Percentiles rank a stretch among this genome's conserved stretches.
These are phyloP conservation scores for Epinephelus moara DNA, from an alignment of 2,113 vertebrate genomes.

Conservation along the genomic window DNA sequence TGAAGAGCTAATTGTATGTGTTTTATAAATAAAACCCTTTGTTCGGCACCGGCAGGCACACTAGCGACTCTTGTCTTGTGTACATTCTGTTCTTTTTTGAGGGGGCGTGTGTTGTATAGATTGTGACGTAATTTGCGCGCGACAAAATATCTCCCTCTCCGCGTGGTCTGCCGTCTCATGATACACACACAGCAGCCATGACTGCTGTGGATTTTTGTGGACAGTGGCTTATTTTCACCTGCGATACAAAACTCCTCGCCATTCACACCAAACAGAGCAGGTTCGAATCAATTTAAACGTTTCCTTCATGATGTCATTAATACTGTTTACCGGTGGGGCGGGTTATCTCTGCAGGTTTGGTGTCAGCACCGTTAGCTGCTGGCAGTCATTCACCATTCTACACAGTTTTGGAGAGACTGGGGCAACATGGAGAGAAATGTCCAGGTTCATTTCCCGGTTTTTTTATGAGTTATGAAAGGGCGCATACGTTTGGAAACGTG, in stretches of 20 bases:
- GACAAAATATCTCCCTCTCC: slow-evolving; percentile 40
- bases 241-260: slow-evolving; percentile 72
- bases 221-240: slow-evolving; percentile 70
- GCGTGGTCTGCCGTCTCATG: slow-evolving; percentile 26
- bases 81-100: slow-evolving; percentile 47
- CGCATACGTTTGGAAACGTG: too few species aligned
- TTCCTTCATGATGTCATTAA: accelerated
- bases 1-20: accelerated
- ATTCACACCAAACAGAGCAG: slow-evolving; percentile 67
- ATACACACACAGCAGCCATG: slow-evolving; percentile 57
- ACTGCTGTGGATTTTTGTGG: slow-evolving; percentile 60
- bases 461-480: too few species aligned
- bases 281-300: slow-evolving; percentile 37
- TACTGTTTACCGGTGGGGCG: too few species aligned
- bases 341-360: too few species aligned
- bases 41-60: too few species aligned
- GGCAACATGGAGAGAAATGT: not conserved
- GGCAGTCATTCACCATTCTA: not conserved
- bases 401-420: too few species aligned
- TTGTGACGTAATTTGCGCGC: slow-evolving; percentile 63
- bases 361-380: not conserved
- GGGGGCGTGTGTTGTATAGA: slow-evolving; percentile 12
- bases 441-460: not conserved
- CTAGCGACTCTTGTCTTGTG: slow-evolving; percentile 2
- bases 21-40: accelerated